Conservation (phyloP, 2,797 vertebrate genomes). For the Phalanger gymnotis region DNA sequence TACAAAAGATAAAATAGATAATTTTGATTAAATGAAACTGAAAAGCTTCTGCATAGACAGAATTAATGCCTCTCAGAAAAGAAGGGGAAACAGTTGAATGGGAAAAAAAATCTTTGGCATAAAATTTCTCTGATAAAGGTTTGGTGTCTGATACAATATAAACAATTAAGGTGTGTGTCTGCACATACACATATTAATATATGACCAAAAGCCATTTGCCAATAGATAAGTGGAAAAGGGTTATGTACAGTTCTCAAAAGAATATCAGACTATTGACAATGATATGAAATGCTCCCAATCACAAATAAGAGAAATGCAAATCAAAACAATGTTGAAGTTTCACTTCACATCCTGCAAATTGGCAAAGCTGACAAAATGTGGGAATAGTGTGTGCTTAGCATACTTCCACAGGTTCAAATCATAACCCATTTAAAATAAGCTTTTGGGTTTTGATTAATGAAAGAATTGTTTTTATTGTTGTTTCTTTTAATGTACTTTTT, state of each 20-base stretch:
- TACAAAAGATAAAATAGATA: not conserved
- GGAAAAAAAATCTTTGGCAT: not conserved
- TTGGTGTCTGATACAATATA: not conserved
- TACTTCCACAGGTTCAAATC: not conserved
- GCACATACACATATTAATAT: not conserved
- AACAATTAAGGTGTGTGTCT: not conserved
- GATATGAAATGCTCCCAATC: not conserved
- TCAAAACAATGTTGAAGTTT: not conserved
- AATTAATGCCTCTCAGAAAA: not conserved
- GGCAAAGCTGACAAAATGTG: not conserved
- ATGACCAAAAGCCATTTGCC: not conserved
- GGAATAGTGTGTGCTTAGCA: not conserved
- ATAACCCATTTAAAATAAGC: not conserved
- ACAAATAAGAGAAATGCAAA: not conserved
- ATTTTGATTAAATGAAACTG: not conserved
- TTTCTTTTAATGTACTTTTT: not conserved
- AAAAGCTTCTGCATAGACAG: not conserved
- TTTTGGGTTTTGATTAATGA: not conserved
- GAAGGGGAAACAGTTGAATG: not conserved
- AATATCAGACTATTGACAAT: not conserved
- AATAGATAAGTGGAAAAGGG: not conserved
- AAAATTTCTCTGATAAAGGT: not conserved
- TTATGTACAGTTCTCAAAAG: not conserved
- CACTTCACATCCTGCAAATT: not conserved
- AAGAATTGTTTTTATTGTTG: not conserved